Base-by-base conservation (phyloP, 1,140 invertebrate species). In the Geopemphigus sp. region DNA sequence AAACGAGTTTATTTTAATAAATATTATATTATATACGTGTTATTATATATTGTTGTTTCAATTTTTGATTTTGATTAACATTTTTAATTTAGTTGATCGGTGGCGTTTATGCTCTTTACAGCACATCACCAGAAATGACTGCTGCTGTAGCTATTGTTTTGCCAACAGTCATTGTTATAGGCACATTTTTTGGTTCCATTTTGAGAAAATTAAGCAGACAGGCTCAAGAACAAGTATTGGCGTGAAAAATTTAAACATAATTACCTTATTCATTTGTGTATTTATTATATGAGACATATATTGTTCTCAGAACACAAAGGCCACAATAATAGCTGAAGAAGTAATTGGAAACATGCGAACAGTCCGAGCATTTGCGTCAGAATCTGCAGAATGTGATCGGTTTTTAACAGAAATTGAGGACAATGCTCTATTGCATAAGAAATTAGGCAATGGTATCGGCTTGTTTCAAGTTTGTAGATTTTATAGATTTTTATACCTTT, bases 281-380 rank as follows among this genome's bases (percentile, higher is more conserved):
- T 56, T 29, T 76, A 53, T 54, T 57, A 29, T 82, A 53, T 12
- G 11, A n/a, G n/a, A 10, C 12, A 8, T 39, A 39, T 39, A 39
- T 39, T 39, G 32, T 70, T 81, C 83, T 81, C 84, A 95, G 92
- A 87, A 92, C 74, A 92, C 95, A 80, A 92, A 92, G 84, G 91
- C 94, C 3, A 95, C 94, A 0, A 89, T 92, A 8, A 91, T 98
- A 59, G 95, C 94, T 29, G 95, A 97, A 86, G 97, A 98, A 88
- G 95, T 95, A 8, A 88, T 98, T 80, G 90, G 92, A 45, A 98
- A 98, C 86, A 93, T 98, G 80, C 87, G 95, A 80, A 98, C 96
- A 14, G 96, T 93, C 6, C 87, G 95, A 83, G 93, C 95, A 14
- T 98, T 98, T 87, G 95, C 95, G 2, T 96, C 95, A 85, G 96